Base-by-base conservation (phyloP, 2,797 vertebrate species). In the Ptychadena robeensis region DNA sequence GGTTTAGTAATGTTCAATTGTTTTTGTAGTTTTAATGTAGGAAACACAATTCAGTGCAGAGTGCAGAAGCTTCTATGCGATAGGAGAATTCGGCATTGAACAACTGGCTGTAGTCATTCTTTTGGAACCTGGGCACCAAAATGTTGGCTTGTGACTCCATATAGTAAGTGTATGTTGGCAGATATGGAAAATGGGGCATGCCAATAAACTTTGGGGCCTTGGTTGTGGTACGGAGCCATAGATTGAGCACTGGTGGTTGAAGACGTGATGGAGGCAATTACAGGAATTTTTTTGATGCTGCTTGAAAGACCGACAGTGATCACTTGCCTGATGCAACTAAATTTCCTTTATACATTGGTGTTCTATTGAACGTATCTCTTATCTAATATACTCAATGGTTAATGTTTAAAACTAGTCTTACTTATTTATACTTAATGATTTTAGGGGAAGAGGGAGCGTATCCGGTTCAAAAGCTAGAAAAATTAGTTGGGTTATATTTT, bases 1-100 rank as follows among this genome's bases (percentile, higher is more conserved):
- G 74, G 48, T 88, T 83, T 81, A 72, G 77, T 79, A 73, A 78
- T 28, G 74, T 82, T 87, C 27, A 82, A 82, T 81, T 89, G 68
- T 86, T 88, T 86, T 83, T 85, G 78, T 89, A 88, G 82, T 85
- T 2, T 87, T 87, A 76, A 86, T 85, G 28, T 87, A 30, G 70
- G 76, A 86, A 82, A 86, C 61, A 88, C 85, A 63, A 75, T 79
- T 85, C 70, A 68, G 83, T 22, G 44, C 44, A 73, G 61, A 87
- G 9, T 38, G 76, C 28, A 82, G 86, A 81, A 44, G 15, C 18
- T 44, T n/a, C 28, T 30, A 22, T 79, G 86, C 80, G 85, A 53
- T 59, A 89, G 85, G 53, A 48, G 37, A 86, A 78, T 81, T 77
- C 59, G 82, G 82, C 85, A 85, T 81, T 35, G 3, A 35, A 48